Conservation (phyloP, 2,797 vertebrate genomes). For the Microctenopoma steveboyesi region DNA sequence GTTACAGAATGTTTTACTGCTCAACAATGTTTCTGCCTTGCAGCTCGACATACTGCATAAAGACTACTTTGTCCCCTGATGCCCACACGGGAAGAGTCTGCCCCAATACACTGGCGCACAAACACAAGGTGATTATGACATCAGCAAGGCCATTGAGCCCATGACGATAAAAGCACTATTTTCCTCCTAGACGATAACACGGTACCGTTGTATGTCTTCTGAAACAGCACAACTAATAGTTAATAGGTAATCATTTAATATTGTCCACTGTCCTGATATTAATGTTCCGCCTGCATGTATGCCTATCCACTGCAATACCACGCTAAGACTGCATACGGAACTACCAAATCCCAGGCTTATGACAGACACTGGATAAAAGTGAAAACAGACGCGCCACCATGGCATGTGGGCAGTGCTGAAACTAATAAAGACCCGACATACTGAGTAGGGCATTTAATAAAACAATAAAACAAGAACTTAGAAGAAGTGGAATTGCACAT, state of each 20-base stretch:
- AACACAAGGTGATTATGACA: slow-evolving; percentile 70
- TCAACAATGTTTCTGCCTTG: slow-evolving; percentile 86
- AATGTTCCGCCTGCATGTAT: slow-evolving; percentile 39
- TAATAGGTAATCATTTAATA: slow-evolving; percentile 40
- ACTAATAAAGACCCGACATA: slow-evolving; percentile 65
- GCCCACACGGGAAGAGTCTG: slow-evolving; percentile 80
- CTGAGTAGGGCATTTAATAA: slow-evolving; percentile 57
- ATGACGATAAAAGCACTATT: slow-evolving; percentile 63
- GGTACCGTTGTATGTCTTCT: slow-evolving; percentile 35
- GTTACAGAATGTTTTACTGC: slow-evolving; percentile 87
- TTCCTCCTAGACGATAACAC: slow-evolving; percentile 19
- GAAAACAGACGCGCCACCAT: slow-evolving; percentile 45
- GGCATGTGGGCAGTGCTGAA: slow-evolving; percentile 48
- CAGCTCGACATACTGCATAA: slow-evolving; percentile 84
- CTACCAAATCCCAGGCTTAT: slow-evolving; percentile 32
- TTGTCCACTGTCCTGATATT: slow-evolving; percentile 35
- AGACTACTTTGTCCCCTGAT: slow-evolving; percentile 86
- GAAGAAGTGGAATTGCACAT: slow-evolving; percentile 48
- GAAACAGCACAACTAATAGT: slow-evolving; percentile 44
- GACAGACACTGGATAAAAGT: slow-evolving; percentile 49
- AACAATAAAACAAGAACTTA: slow-evolving; percentile 60
- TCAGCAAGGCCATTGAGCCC: slow-evolving; percentile 68
- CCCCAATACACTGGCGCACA: slow-evolving; percentile 49
- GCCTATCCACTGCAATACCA: slow-evolving; percentile 14
- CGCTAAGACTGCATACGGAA: slow-evolving; percentile 20